Base-by-base conservation (phyloP, 2,888 invertebrate genomes). In the Diaphora mendica region DNA sequence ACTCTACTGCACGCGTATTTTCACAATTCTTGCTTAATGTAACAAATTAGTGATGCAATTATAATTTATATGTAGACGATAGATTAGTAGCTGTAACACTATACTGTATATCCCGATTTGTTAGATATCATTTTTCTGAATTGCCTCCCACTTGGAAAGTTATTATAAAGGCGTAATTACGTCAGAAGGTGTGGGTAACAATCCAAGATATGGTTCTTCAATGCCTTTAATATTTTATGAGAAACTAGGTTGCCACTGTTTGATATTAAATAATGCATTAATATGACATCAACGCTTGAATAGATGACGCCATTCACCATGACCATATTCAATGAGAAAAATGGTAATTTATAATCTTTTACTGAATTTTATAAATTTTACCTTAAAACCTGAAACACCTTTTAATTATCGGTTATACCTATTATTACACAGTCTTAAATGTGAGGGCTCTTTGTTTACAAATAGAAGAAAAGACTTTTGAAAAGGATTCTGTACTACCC, bases 281-380 rank as follows among this genome's bases (percentile, higher is more conserved):
- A 42, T 48, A 67, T 48, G 67, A 48, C 48, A 67, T 48, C 67
- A 67, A 48, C 30, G 30, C 9, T 67, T 67, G 44, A 23, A 20
- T 67, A 44, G 44, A 48, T 67, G 44, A 67, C 44, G 66, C 66
- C 42, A 67, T 67, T 67, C 15, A 30, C 23, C 30, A 48, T 67
- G 20, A 30, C 23, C 13, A 30, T 30, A 30, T 4, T 44, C 30
- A 30, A 15, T 7, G 26, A 17, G n/a, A 26, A 59, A 59, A 26
- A 4, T 26, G 1, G n/a, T 13, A 59, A 13, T 55, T 55, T 13
- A n/a, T 55, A 55, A 13, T 13, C 55, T 59, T 13, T 26, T 59
- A 15, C 13, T 26, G 3, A 59, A 13, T 26, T 59, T 26, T 26
- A 59, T 1, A 26, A 26, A 26, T 55, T 51, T 7, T 51, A 20